These are phyloP conservation scores for Cataglyphis hispanica DNA, from an alignment of 1,140 invertebrate genomes.

Conservation along the genomic window DNA sequence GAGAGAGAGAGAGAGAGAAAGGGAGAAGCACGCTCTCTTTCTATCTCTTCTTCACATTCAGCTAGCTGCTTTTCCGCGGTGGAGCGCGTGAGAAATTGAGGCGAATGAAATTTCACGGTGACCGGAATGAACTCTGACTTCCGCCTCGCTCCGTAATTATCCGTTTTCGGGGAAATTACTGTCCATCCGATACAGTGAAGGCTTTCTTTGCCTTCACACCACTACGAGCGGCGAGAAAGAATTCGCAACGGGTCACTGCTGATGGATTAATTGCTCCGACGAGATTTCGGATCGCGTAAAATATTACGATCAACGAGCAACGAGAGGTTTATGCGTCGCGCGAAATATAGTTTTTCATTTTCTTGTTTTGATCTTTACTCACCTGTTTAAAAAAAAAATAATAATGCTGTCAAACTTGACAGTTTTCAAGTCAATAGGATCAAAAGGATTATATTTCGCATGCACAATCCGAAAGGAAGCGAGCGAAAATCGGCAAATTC, in stretches of 20 bases:
- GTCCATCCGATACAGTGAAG: constrained; percentile 20
- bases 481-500: neutral
- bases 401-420: constrained; percentile 37
- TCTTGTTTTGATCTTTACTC: neutral
- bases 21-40: neutral
- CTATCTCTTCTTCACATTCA: neutral
- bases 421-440: neutral
- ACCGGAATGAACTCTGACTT: constrained; percentile 37
- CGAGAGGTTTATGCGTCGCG: neutral
- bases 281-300: constrained; percentile 28
- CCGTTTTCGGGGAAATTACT: constrained; percentile 42
- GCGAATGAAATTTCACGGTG: constrained; percentile 59
- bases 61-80: constrained; percentile 11
- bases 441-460: constrained; percentile 22
- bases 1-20: neutral
- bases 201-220: neutral
- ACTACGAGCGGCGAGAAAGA: constrained; percentile 7
- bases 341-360: neutral
- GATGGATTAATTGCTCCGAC: constrained; percentile 27
- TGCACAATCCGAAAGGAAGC: neutral
- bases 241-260: neutral
- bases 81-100: constrained; percentile 53
- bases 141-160: constrained; percentile 44
- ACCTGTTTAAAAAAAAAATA: neutral
- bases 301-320: constrained; percentile 24